Percentiles rank a stretch among this genome's conserved stretches.
Conservation (phyloP, 1,140 invertebrate genomes). For the Camponotus floridanus region DNA sequence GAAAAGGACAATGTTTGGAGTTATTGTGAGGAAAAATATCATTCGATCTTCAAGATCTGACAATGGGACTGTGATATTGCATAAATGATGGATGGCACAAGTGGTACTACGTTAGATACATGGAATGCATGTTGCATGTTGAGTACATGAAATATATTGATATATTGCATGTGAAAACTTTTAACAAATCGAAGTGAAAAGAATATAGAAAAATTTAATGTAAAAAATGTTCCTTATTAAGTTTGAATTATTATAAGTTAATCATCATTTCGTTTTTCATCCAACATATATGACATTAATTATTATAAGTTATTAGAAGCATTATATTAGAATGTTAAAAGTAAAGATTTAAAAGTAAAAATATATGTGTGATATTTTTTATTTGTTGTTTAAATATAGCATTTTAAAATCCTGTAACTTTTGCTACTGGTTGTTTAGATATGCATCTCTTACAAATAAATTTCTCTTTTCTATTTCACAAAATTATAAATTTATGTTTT, state of each 20-base stretch:
- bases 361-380: too few relatives aligned
- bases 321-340: too few relatives aligned
- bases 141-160: neutral
- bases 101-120: neutral
- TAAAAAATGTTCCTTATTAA: neutral
- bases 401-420: neutral
- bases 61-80: conserved; percentile 26
- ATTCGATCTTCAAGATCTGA: conserved; percentile 40
- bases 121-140: neutral
- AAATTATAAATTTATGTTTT: neutral
- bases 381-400: neutral
- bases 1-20: conserved; percentile 53
- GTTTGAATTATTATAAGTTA: neutral
- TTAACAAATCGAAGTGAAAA: neutral
- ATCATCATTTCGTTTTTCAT: too few relatives aligned
- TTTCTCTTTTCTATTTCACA: neutral
- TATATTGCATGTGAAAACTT: neutral
- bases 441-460: neutral
- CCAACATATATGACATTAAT: too few relatives aligned
- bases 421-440: neutral
- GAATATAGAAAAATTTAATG: neutral
- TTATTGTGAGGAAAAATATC: conserved; percentile 54
- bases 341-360: too few relatives aligned
- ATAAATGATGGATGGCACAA: conserved; percentile 49
- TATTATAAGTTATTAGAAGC: too few relatives aligned